Base-by-base conservation (phyloP, 2,888 invertebrate species). In the Bombylius discolor region DNA sequence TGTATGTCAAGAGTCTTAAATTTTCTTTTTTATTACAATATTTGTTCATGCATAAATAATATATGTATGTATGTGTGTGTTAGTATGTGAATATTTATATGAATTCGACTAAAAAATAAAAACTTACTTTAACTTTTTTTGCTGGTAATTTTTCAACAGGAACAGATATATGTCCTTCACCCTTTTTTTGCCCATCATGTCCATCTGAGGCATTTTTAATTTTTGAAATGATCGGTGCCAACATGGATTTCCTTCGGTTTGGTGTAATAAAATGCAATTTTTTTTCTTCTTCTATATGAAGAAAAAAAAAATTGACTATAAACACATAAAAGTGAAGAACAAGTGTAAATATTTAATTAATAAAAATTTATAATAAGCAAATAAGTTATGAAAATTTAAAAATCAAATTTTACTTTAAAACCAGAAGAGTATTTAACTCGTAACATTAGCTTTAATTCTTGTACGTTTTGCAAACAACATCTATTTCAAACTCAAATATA, bases 221-320 rank as follows among this genome's bases (percentile, higher is more conserved):
- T 62, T 73, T 73, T 59, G 65, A 71, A 49, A 72, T 59, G 32
- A 72, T 73, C 9, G 72, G 72, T 11, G 70, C 71, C 32, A 72
- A 61, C 9, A 72, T 72, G 5, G 72, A 72, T 62, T 71, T 73
- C 51, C 72, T 64, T 50, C 72, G 66, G 47, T 70, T 70, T 49
- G 71, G 71, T 61, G 70, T 70, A 51, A 69, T 68, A 61, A 71
- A 72, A 59, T 72, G 71, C 39, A 72, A 60, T 59, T 70, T 72
- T 72, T 70, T 72, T 72, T 70, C 72, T 70, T 72, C 71, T 65
- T 71, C 72, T 72, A 60, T 3, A 55, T 61, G 47, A 54, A 44
- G 1, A 7, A 36, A 36, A 7, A 36, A 7, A 3, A 23, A 23
- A 23, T 23, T 23, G 23, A 23, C 23, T 23, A 23, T 23, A 23